Base-by-base conservation (phyloP, 1,140 invertebrate species). In the Lineus longissimus region DNA sequence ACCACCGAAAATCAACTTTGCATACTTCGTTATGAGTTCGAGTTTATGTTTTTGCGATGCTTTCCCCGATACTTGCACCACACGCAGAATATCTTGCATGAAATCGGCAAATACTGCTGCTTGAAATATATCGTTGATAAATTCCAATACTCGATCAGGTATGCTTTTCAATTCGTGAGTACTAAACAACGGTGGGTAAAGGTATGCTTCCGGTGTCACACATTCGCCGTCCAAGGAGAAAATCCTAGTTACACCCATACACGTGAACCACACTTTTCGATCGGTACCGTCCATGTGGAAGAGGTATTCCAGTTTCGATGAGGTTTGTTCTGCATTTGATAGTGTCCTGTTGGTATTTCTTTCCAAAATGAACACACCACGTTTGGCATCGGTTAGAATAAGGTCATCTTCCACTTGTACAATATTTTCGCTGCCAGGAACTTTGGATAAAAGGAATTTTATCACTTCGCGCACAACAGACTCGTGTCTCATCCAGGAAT, bases 61-160 rank as follows among this genome's bases (percentile, higher is more conserved):
- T 27, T 51, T 4, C 47, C n/a, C n/a, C n/a, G 47, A 51, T 23
- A 51, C n/a, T 51, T 51, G 47, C 25, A 51, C 4, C 4, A 51
- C n/a, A n/a, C 47, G 47, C 25, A 51, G 47, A 51, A 51, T 51
- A n/a, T 51, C 47, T n/a, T 51, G 47, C 47, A 51, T 51, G n/a
- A 51, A 51, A 7, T 51, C 47, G 4, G 19, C n/a, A 51, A 7
- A 51, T 9, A n/a, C n/a, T n/a, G 47, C 47, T 51, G 47, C 6
- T 7, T 51, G 6, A n/a, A 51, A 51, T n/a, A 51, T 4, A 7
- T 4, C 6, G 47, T 51, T 51, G 47, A 51, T 51, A n/a, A 23
- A 51, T 51, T 51, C 47, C 4, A 51, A 7, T 4, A n/a, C 47
- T 51, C n/a, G 6, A 7, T 4, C 6, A 6, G 47, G 47, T 7